Base-by-base conservation (phyloP, 2,113 vertebrate species). In the Glaucomys volans region DNA sequence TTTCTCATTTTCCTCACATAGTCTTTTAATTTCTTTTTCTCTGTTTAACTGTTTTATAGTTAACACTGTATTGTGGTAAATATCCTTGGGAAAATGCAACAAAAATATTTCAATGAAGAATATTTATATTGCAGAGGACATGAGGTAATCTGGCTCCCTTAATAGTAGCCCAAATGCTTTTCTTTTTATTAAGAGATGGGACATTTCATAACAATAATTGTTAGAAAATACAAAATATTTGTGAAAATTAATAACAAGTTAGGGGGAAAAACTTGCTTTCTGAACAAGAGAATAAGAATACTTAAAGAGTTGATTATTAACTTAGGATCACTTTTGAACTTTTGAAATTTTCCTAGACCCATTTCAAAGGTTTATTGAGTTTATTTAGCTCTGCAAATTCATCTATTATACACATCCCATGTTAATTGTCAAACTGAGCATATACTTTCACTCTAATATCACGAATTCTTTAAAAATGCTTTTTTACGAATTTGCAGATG, bases 31-130 rank as follows among this genome's bases (percentile, higher is more conserved):
- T 96, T 96, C n/a, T 96, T 82, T 81, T 79, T 91, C 44, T 92
- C 7, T 96, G 82, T 95, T 80, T 84, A 91, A 76, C 86, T 75
- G 37, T 96, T 96, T 91, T 42, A 75, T 95, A 96, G 96, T 96
- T 96, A 97, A 93, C 82, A 91, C 24, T 91, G 14, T 62, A 64
- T 42, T 94, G 66, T 86, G 54, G 69, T 75, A 93, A 96, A 94
- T 96, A 95, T 96, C 62, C 79, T 89, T 94, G 42, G 86, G 71
- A 37, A 97, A 89, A 96, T 79, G 37, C 17, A 95, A 42, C 47
- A 44, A 88, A 95, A 92, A 95, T 83, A 96, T 94, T 89, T 96
- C 50, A 74, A 32, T 71, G 35, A 17, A 44, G 35, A 89, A 77
- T 80, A 95, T 88, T 94, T 92, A 81, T 11, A 52, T 76, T 77